These are phyloP conservation scores for Coelopa frigida DNA, from an alignment of 1,140 invertebrate species.

Conservation along the genomic window DNA sequence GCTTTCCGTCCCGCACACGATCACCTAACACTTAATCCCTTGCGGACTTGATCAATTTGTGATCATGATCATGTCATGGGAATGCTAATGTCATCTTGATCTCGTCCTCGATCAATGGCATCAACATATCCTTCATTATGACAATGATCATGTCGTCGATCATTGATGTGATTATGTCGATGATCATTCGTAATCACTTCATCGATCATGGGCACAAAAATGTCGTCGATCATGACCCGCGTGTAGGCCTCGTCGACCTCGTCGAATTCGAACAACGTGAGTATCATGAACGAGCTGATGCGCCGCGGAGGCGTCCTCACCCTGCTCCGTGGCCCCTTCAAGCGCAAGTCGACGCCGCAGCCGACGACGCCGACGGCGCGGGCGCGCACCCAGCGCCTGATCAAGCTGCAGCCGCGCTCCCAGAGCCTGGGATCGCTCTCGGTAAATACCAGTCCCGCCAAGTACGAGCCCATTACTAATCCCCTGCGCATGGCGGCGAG, in stretches of 20 bases:
- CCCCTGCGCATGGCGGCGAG: slow-evolving; percentile 35
- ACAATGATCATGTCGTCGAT: no score
- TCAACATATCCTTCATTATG: no score
- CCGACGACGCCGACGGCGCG: slow-evolving; percentile 31
- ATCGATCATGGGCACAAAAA: no score
- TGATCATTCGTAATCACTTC: no score
- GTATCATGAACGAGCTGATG: slow-evolving; percentile 37
- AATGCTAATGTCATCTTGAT: no score
- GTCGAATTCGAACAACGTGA: slow-evolving; percentile 35
- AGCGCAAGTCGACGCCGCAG: slow-evolving; percentile 38
- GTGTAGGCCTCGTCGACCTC: slow-evolving; percentile 17
- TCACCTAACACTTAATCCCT: no score
- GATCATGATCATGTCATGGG: no score
- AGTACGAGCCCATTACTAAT: slow-evolving; percentile 41
- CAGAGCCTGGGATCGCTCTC: slow-evolving; percentile 42
- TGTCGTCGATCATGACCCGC: no score
- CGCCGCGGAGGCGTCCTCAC: slow-evolving; percentile 39
- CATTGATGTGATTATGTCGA: no score
- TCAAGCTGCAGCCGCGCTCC: slow-evolving; percentile 35
- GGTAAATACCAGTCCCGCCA: slow-evolving; percentile 40
- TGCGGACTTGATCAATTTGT: not conserved
- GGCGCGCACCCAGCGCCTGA: slow-evolving; percentile 23
- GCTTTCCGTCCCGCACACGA: no score
- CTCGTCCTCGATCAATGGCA: no score
- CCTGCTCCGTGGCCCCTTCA: slow-evolving; percentile 34